phyloP scores from a whole-genome alignment of 2,888 invertebrate species.

The Cordylochernes scorpioides region DNA sequence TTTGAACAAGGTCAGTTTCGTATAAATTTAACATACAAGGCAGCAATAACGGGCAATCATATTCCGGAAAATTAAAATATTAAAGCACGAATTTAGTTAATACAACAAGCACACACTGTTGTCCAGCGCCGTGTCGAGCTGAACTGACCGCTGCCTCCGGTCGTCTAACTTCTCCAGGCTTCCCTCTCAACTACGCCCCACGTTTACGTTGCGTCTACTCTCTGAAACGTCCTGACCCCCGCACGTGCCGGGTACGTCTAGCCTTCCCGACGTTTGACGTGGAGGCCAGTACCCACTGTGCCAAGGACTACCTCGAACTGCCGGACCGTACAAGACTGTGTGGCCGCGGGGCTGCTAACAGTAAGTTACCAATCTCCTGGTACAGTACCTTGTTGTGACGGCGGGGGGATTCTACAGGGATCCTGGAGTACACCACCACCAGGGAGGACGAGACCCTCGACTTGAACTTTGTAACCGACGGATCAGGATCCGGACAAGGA shows the following conservation, averaged over 20 bases:
- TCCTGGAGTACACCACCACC: too few relatives aligned
- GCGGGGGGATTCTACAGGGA: too few relatives aligned
- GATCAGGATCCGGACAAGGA: conserved; percentile 13
- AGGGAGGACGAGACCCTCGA: conserved; percentile 9
- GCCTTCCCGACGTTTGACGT: conserved; percentile 9
- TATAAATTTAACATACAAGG: too few relatives aligned
- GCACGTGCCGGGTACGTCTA: conserved; percentile 10
- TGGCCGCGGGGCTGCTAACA: conserved; percentile 1
- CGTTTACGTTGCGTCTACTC: conserved; percentile 11
- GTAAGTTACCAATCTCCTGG: background rate
- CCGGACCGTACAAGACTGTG: conserved; percentile 12
- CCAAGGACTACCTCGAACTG: conserved; percentile 12
- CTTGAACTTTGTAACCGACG: conserved; percentile 14
- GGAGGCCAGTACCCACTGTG: conserved; percentile 8
- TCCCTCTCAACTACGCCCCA: conserved; percentile 11
- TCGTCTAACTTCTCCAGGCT: conserved; percentile 11
- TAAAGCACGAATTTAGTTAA: too few relatives aligned
- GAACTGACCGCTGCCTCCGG: too few relatives aligned
- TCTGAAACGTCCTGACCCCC: conserved; percentile 8
- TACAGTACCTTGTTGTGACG: background rate
- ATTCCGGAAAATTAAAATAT: too few relatives aligned
- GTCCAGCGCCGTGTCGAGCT: too few relatives aligned
- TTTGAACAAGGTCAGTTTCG: too few relatives aligned
- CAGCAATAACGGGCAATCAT: too few relatives aligned
- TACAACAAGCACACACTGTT: too few relatives aligned